A percentile compares a stretch with the other conserved stretches of the same genome.
phyloP scores from a whole-genome alignment of 1,140 invertebrate genomes.

The Ericerus pela region DNA sequence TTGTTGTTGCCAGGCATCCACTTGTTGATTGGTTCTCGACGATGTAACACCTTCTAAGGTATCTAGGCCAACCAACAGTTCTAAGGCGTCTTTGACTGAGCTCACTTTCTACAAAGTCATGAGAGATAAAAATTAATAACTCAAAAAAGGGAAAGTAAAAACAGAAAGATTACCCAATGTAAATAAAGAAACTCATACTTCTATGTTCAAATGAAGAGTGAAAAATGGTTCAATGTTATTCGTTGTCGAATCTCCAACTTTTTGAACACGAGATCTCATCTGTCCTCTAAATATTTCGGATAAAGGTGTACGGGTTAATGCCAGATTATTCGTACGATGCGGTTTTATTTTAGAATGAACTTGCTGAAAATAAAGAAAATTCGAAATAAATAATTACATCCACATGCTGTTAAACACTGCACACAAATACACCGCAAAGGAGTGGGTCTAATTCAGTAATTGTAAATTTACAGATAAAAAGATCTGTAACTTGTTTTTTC shows the following conservation, averaged over 20 bases:
- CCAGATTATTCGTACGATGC: slow-evolving; percentile 62
- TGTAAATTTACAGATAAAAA: too few species aligned
- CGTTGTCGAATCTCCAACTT: slow-evolving; percentile 51
- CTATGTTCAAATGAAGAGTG: slow-evolving; percentile 82
- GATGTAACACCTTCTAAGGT: slow-evolving; percentile 70
- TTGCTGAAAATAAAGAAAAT: slow-evolving; percentile 14
- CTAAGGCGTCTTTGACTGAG: slow-evolving; percentile 69
- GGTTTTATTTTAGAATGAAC: slow-evolving; percentile 62
- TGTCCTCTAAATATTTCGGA: slow-evolving; percentile 85
- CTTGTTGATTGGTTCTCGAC: slow-evolving; percentile 59
- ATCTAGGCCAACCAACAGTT: slow-evolving; percentile 66
- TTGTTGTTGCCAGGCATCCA: slow-evolving; percentile 72
- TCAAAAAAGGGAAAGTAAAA: neutral
- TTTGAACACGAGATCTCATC: slow-evolving; percentile 63
- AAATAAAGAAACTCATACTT: slow-evolving; percentile 40
- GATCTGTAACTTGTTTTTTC: too few species aligned
- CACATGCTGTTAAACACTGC: neutral
- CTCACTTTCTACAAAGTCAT: slow-evolving; percentile 50
- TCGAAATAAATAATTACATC: neutral
- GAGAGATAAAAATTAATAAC: slow-evolving; percentile 16
- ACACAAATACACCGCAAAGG: too few species aligned
- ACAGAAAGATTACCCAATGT: neutral
- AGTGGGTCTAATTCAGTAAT: too few species aligned
- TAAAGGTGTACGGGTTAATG: slow-evolving; percentile 69
- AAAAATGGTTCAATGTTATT: slow-evolving; percentile 85